Conservation (phyloP, 64 coral and sea anemone genomes). For the Orbicella faveolata region DNA sequence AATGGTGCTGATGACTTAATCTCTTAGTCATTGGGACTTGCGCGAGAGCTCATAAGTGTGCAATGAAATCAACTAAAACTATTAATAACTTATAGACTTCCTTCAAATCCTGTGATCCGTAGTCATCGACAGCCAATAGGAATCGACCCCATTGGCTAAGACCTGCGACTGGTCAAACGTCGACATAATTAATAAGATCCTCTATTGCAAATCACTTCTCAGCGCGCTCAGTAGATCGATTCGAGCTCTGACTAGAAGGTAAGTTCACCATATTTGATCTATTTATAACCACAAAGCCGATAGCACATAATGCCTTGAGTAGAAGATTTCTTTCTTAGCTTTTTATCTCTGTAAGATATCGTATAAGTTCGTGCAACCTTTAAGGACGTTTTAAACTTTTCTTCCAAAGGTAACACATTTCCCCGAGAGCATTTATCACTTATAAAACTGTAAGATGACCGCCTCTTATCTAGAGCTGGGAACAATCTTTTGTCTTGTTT, state of each 20-base stretch:
- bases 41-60: conserved; percentile 11
- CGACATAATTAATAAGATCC: conserved; percentile 55
- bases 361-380: not conserved
- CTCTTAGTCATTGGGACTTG: conserved; percentile 19
- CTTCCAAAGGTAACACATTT: not conserved
- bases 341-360: not conserved
- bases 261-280: conserved; percentile 3
- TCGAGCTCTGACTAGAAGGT: conserved; percentile 35
- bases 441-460: not conserved
- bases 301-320: not conserved
- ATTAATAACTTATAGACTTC: conserved; percentile 41
- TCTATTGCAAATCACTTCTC: conserved; percentile 29
- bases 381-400: not conserved
- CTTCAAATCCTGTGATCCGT: conserved; percentile 48
- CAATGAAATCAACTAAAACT: conserved; percentile 46
- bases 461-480: not conserved
- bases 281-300: not conserved
- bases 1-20: conserved; percentile 33
- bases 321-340: not conserved
- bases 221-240: conserved; percentile 40
- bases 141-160: not conserved
- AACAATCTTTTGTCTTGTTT: not conserved
- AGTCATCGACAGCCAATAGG: conserved; percentile 38
- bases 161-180: conserved; percentile 37
- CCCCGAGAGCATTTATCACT: not conserved